Percentiles rank a stretch among this genome's conserved stretches.
Evolutionary conservation across 2,888 invertebrate genomes (phyloP).

Genomic region (Macaria liturata): DNA sequence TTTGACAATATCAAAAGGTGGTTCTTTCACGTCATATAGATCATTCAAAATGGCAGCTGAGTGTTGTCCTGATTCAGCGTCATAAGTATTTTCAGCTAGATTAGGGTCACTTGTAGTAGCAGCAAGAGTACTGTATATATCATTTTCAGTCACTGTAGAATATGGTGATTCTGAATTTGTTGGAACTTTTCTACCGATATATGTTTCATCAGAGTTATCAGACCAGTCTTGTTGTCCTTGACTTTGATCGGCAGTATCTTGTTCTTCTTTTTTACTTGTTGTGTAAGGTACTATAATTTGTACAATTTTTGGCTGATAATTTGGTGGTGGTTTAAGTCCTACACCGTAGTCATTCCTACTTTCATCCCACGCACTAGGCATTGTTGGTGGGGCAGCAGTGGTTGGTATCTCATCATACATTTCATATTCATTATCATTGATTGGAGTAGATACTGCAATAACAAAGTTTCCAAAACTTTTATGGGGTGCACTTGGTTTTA

Average conservation of each 20-base stretch:
- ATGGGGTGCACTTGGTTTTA: slow-evolving; percentile 78
- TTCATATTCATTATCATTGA: slow-evolving; percentile 66
- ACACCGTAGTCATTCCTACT: slow-evolving; percentile 56
- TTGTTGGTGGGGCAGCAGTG: slow-evolving; percentile 49
- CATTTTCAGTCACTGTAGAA: slow-evolving; percentile 48
- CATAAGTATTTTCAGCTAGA: slow-evolving; percentile 68
- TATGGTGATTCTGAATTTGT: slow-evolving; percentile 52
- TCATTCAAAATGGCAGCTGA: slow-evolving; percentile 61
- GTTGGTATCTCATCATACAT: slow-evolving; percentile 69
- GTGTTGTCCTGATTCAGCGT: slow-evolving; percentile 77
- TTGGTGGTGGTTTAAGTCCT: slow-evolving; percentile 46
- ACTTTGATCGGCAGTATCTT: slow-evolving; percentile 45
- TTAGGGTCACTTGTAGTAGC: slow-evolving; percentile 56
- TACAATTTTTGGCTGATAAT: slow-evolving; percentile 85
- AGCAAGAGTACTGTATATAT: slow-evolving; percentile 37
- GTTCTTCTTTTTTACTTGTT: slow-evolving; percentile 66
- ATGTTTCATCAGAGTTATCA: slow-evolving; percentile 56
- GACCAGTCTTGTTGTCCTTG: slow-evolving; percentile 72
- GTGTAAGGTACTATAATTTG: slow-evolving; percentile 93
- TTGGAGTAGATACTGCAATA: slow-evolving; percentile 54
- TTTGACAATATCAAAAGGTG: slow-evolving; percentile 87
- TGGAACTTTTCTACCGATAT: slow-evolving; percentile 78
- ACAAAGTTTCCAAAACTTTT: slow-evolving; percentile 78
- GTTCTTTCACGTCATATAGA: slow-evolving; percentile 74
- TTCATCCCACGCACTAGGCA: slow-evolving; percentile 55